Conservation (phyloP, 1,140 invertebrate genomes). For the Macrobrachium rosenbergii region DNA sequence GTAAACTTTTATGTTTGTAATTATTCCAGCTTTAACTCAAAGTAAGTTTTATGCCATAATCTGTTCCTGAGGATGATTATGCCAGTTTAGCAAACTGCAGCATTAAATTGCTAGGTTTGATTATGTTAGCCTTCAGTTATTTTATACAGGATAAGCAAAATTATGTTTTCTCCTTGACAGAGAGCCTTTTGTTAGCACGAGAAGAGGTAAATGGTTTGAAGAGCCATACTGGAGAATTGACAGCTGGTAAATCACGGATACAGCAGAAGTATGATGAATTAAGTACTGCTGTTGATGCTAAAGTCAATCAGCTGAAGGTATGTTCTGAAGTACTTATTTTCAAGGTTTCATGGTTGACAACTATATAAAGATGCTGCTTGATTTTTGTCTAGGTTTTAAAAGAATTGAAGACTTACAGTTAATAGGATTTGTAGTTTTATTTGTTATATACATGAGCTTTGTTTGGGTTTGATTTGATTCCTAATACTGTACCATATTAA, state of each 20-base stretch:
- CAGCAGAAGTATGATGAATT: conserved; percentile 45
- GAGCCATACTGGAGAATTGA: conserved; percentile 38
- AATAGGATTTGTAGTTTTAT: no score
- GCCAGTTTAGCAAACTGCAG: no score
- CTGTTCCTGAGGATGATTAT: neutral
- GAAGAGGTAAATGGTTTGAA: conserved; percentile 34
- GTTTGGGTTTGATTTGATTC: no score
- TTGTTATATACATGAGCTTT: no score
- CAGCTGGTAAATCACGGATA: conserved; percentile 27
- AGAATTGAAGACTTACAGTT: neutral
- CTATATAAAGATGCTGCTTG: neutral
- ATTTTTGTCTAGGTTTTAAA: neutral
- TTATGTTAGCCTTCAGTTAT: neutral
- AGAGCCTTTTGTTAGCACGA: conserved; percentile 15
- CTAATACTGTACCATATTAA: no score
- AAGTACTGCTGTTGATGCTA: conserved; percentile 46
- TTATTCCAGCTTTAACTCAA: neutral
- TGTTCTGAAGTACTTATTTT: neutral
- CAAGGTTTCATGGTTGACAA: neutral
- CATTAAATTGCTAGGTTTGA: neutral
- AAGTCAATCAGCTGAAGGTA: conserved; percentile 49
- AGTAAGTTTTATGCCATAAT: neutral
- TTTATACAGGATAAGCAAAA: neutral
- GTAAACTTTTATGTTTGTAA: no score
- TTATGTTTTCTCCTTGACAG: conserved; percentile 18